Evolutionary conservation across 2,888 invertebrate species (phyloP), one percentile per base, ranked within the genome.

Genomic region (Andricus quercusramuli): DNA sequence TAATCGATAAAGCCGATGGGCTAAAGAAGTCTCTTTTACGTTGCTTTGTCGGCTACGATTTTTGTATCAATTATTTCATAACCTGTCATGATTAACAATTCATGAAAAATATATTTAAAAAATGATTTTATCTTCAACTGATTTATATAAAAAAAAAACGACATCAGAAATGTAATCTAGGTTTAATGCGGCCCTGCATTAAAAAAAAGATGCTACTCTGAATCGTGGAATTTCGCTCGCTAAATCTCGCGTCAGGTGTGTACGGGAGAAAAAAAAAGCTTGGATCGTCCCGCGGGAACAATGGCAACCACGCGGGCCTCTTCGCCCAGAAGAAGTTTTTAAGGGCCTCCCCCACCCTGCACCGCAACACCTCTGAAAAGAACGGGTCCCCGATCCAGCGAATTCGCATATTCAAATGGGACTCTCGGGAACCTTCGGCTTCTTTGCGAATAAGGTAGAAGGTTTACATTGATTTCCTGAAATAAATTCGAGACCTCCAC

Each of bases 281-380:
- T 32, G 59, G 80, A 78, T 85, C 85, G 85, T 85, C 83, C 82
- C 83, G 79, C 82, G 86, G 84, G 83, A 87, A 88, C 88, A 88
- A 88, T 87, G 86, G 84, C 85, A 79, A 79, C 78, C 80, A 74
- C 25, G 76, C 77, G 80, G 77, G 76, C 79, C 78, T 68, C 77
- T 78, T 77, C 77, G 41, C 77, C 59, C 4, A 62, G 79, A 79
- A 80, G 79, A 79, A 81, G 77, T 64, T 78, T 80, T 80, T 78
- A 80, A 79, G 80, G 82, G 79, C 62, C 83, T 79, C 80, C 77
- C 80, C 79, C 78, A 78, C 80, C 79, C 77, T 79, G 80, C 78
- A 70, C 62, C 80, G 66, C 79, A 84, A 79, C 83, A 80, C 83
- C 84, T 83, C 78, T 66, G 25, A 64, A 70, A 41, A 66, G 67